These are phyloP conservation scores for Volucella bombylans DNA, from an alignment of 2,888 invertebrate genomes.

Conservation along the genomic window DNA sequence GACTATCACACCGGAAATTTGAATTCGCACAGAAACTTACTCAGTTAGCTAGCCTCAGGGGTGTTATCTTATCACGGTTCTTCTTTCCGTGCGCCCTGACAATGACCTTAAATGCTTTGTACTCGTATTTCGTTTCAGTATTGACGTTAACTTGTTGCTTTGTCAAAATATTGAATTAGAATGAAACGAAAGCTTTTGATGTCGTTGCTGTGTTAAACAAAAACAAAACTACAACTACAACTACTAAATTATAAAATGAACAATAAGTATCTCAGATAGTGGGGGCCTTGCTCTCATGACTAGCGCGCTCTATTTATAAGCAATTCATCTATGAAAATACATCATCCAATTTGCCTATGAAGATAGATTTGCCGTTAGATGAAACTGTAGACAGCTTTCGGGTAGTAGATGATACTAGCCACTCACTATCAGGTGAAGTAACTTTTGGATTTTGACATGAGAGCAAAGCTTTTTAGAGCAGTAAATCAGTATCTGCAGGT, in stretches of 20 bases:
- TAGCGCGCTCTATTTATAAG: too few relatives aligned
- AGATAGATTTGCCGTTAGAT: too few relatives aligned
- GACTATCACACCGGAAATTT: conserved; percentile 1
- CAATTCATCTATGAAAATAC: too few relatives aligned
- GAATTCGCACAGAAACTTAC: not conserved
- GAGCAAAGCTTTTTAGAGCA: too few relatives aligned
- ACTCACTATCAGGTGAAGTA: too few relatives aligned
- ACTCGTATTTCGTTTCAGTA: too few relatives aligned
- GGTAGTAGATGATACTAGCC: too few relatives aligned
- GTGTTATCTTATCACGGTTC: conserved; percentile 48
- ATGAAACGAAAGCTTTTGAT: conserved; percentile 22
- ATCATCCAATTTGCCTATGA: too few relatives aligned
- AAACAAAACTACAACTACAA: not conserved
- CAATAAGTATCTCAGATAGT: not conserved
- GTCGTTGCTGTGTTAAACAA: not conserved
- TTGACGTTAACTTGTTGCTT: conserved; percentile 3
- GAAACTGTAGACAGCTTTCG: too few relatives aligned
- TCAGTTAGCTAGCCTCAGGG: not conserved
- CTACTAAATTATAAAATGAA: not conserved
- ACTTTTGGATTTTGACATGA: too few relatives aligned
- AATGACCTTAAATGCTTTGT: conserved; percentile 36
- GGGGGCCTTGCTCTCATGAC: too few relatives aligned
- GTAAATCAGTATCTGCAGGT: too few relatives aligned
- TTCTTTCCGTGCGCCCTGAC: conserved; percentile 34
- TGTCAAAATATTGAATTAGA: conserved; percentile 35